Evolutionary conservation across 2,888 invertebrate genomes (phyloP).

Genomic region (Megamerina dolium): DNA sequence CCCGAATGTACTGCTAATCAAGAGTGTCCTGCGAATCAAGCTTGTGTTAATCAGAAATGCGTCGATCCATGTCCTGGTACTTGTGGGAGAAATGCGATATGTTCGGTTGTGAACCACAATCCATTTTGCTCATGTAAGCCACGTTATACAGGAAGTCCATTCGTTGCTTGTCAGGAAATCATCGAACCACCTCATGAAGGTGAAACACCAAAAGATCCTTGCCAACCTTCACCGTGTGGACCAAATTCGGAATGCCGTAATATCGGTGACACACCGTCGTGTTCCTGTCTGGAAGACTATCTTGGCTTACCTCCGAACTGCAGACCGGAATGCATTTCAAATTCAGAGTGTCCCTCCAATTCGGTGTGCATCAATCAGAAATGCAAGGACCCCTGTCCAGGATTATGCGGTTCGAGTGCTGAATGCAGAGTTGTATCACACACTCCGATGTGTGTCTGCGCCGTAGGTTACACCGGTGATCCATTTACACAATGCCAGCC

Average conservation of each 20-base stretch:
- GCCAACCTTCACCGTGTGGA: constrained; percentile 68
- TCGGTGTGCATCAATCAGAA: constrained; percentile 67
- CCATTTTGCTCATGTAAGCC: constrained; percentile 70
- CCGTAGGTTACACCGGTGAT: constrained; percentile 61
- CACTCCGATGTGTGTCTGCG: constrained; percentile 65
- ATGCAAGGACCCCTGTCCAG: constrained; percentile 67
- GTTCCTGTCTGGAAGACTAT: constrained; percentile 65
- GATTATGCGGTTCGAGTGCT: constrained; percentile 66
- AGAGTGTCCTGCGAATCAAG: constrained; percentile 60
- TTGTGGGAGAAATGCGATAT: constrained; percentile 58
- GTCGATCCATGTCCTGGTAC: constrained; percentile 62
- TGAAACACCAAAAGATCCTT: constrained; percentile 52
- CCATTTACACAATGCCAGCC: constrained; percentile 61
- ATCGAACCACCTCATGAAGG: constrained; percentile 46
- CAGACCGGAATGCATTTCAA: constrained; percentile 67
- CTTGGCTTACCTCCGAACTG: constrained; percentile 68
- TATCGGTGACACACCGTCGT: constrained; percentile 60
- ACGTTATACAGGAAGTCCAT: constrained; percentile 68
- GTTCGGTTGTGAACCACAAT: constrained; percentile 60
- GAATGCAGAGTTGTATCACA: constrained; percentile 68
- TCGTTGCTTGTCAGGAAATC: constrained; percentile 63
- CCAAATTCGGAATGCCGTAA: constrained; percentile 63
- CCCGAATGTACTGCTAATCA: constrained; percentile 68
- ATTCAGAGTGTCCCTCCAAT: constrained; percentile 63
- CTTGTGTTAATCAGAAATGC: constrained; percentile 68